Base-by-base conservation (phyloP, 2,797 vertebrate species). In the Chromobotia macracanthus region DNA sequence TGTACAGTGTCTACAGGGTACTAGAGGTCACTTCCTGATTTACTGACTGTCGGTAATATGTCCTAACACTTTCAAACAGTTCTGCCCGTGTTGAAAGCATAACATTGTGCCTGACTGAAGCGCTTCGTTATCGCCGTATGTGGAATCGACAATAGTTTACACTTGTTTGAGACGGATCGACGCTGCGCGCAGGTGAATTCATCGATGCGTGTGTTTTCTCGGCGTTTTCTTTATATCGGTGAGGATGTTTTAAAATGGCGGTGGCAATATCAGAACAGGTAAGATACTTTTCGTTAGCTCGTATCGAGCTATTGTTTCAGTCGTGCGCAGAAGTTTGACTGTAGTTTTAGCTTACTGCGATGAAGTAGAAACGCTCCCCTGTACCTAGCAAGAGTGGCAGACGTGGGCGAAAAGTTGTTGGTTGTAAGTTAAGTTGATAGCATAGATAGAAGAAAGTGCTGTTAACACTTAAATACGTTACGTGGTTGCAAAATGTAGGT, bases 231-330 rank as follows among this genome's bases (percentile, higher is more conserved):
- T 90, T 91, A 84, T 9, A 75, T 78, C 70, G 64, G 82, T 79
- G 92, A 91, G 86, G 91, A 91, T 90, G 82, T 87, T 93, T 93
- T 94, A 95, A 95, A 92, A 96, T 96, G 95, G 95, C 95, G 92
- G 89, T 91, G 90, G 88, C 90, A 89, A 87, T 90, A 60, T 80
- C 69, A 83, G 87, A 58, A 88, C 92, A 93, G 93, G 93, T 94
- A 92, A 69, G 77, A 48, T 31, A 64, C 28, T 41, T 79, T 75
- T 23, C 31, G 13, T 44, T 23, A 61, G 55, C 55, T 16, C 12
- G n/a, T 12, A 69, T 69, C 18, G 25, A 19, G 55, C 5, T 28
- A 1, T n/a, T 69, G 12, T n/a, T 41, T 51, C n/a, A 13, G 9
- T 38, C n/a, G 12, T 12, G 18, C 12, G 16, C 56, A 19, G 19